Conservation (phyloP, 2,797 vertebrate genomes). For the Acipenser ruthenus region DNA sequence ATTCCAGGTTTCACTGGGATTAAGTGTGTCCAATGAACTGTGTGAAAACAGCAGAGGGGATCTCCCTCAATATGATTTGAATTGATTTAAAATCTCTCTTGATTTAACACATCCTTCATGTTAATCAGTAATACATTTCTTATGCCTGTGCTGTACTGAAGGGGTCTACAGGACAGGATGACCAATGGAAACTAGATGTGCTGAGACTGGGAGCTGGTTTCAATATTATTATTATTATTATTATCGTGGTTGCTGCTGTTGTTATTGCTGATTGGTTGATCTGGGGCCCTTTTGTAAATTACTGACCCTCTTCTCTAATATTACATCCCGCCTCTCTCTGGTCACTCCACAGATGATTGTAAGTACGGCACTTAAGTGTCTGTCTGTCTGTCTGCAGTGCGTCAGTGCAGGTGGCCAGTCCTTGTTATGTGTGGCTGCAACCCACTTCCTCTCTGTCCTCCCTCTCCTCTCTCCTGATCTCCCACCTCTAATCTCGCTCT, state of each 20-base stretch:
- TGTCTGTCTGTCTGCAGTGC: conserved; percentile 81
- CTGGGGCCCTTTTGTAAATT: conserved; percentile 70
- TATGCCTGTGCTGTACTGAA: too few species aligned
- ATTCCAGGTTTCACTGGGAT: too few species aligned
- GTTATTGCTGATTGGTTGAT: conserved; percentile 45
- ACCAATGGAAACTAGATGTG: too few species aligned
- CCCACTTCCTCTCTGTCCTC: conserved; percentile 28
- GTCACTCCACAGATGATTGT: conserved; percentile 96
- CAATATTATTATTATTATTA: too few species aligned
- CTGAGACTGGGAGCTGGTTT: too few species aligned
- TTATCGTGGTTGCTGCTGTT: conserved; percentile 23
- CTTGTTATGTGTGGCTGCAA: conserved; percentile 76
- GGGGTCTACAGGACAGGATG: too few species aligned
- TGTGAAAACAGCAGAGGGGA: too few species aligned
- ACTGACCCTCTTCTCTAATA: conserved; percentile 85
- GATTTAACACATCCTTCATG: too few species aligned
- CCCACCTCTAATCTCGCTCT: conserved; percentile 24
- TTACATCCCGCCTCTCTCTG: conserved; percentile 72
- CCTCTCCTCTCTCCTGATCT: conserved; percentile 15
- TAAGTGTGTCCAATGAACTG: too few species aligned
- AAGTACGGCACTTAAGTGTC: conserved; percentile 91
- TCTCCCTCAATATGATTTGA: too few species aligned
- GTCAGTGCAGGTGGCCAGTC: conserved; percentile 61
- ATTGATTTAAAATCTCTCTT: too few species aligned
- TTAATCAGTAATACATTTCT: too few species aligned